Conservation (phyloP, 2,797 vertebrate species). For the Mus caroli region DNA sequence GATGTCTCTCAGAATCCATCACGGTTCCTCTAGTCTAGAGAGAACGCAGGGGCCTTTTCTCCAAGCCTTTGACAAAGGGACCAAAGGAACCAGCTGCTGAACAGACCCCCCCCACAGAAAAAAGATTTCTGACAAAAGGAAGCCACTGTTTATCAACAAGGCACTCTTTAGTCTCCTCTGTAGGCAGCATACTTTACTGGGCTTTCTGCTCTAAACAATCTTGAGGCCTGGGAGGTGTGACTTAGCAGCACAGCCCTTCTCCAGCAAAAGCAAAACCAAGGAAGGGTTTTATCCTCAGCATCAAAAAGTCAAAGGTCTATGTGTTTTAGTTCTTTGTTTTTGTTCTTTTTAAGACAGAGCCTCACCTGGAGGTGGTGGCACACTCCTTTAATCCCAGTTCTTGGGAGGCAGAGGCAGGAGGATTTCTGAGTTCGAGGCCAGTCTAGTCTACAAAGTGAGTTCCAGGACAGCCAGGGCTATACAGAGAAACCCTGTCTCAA, state of each 20-base stretch:
- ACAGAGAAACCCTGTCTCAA: no score
- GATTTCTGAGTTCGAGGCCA: no score
- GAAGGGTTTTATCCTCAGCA: background rate
- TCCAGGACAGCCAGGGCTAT: no score
- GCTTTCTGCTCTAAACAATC: background rate
- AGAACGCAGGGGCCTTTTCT: background rate
- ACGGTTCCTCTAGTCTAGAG: background rate
- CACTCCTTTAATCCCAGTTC: no score
- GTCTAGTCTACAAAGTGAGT: no score
- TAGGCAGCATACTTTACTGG: slow-evolving; percentile 6
- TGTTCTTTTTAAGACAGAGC: background rate
- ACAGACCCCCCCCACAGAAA: background rate
- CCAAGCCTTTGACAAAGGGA: background rate
- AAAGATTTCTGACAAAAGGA: background rate
- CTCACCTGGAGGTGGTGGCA: no score
- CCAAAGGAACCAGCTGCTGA: background rate
- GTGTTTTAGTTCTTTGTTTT: background rate
- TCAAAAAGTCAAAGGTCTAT: background rate
- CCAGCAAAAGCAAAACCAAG: background rate
- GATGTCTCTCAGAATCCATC: slow-evolving; percentile 19
- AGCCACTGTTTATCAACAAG: slow-evolving; percentile 33
- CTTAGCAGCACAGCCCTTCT: background rate
- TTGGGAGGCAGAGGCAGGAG: no score
- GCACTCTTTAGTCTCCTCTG: background rate
- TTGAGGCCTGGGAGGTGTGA: background rate